phyloP scores from a whole-genome alignment of 2,797 vertebrate species.

The Sciurus vulgaris region DNA sequence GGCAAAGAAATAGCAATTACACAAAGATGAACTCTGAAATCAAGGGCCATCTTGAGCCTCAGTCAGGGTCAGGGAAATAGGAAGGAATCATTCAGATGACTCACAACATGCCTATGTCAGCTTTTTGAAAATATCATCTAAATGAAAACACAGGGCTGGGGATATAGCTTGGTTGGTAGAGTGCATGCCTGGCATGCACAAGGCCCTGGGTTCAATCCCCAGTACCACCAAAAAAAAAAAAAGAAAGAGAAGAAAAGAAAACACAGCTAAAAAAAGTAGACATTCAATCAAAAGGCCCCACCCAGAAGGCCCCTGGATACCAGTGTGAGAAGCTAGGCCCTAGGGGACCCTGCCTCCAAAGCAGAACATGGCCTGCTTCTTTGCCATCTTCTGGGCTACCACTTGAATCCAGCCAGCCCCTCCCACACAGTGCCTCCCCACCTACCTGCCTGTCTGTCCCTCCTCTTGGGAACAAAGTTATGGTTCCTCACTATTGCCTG shows the following conservation, averaged over 20 bases:
- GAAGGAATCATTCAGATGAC: not conserved
- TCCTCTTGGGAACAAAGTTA: not conserved
- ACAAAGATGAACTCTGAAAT: not conserved
- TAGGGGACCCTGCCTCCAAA: not conserved
- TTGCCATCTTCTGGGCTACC: not conserved
- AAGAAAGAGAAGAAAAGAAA: slow-evolving; percentile 65
- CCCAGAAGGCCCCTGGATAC: not conserved
- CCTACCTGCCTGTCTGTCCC: not conserved
- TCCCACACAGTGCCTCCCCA: no score
- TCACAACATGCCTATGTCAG: not conserved
- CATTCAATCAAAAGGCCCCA: not conserved
- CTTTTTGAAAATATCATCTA: slow-evolving; percentile 20
- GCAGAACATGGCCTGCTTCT: not conserved
- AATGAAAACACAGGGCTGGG: slow-evolving; percentile 22
- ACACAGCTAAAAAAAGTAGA: not conserved
- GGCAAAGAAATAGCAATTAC: not conserved
- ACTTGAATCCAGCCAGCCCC: not conserved
- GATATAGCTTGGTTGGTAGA: no score
- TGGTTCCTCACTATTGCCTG: not conserved
- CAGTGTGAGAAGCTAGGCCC: not conserved
- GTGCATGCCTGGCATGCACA: no score
- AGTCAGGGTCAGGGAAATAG: not conserved
- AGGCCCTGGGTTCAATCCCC: no score
- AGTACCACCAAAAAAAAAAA: no score
- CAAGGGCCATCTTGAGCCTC: not conserved